Evolutionary conservation across 2,888 invertebrate genomes (phyloP).

Genomic region (Branchipolynoe longqiensis): DNA sequence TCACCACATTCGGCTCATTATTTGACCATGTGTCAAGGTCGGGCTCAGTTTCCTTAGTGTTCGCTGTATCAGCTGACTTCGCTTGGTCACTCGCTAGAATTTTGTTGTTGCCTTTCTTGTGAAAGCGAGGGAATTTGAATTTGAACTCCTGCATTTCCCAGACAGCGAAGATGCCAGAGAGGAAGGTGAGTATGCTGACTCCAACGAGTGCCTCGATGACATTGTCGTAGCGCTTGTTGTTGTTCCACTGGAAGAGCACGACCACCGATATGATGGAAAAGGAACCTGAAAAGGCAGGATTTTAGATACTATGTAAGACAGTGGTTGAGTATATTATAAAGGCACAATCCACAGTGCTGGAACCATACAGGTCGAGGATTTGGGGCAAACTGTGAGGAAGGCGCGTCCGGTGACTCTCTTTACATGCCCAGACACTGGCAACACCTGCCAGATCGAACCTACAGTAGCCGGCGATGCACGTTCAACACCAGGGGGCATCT

Average conservation of each 20-base stretch:
- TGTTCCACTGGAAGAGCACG: constrained; percentile 5
- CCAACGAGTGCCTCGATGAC: constrained; percentile 22
- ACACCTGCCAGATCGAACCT: too few species aligned
- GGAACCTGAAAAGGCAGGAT: neutral
- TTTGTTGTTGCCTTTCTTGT: constrained; percentile 1
- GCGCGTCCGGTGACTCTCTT: too few species aligned
- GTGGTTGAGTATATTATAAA: too few species aligned
- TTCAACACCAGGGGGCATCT: too few species aligned
- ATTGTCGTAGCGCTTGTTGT: constrained; percentile 11
- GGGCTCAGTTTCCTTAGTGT: neutral
- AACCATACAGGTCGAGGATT: too few species aligned
- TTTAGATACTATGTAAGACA: too few species aligned
- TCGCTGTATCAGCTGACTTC: neutral
- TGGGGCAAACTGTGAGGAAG: too few species aligned
- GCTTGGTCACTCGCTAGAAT: constrained; percentile 45
- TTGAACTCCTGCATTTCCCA: constrained; percentile 26
- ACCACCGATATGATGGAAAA: neutral
- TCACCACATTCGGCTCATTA: neutral
- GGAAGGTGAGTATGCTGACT: neutral
- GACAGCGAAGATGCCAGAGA: constrained; percentile 25
- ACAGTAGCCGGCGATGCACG: too few species aligned
- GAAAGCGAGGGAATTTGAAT: neutral
- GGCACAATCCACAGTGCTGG: too few species aligned
- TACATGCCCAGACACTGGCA: too few species aligned
- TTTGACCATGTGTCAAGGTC: neutral